Evolutionary conservation across 2,797 vertebrate species (phyloP).

Genomic region (Pangasius macronema): DNA sequence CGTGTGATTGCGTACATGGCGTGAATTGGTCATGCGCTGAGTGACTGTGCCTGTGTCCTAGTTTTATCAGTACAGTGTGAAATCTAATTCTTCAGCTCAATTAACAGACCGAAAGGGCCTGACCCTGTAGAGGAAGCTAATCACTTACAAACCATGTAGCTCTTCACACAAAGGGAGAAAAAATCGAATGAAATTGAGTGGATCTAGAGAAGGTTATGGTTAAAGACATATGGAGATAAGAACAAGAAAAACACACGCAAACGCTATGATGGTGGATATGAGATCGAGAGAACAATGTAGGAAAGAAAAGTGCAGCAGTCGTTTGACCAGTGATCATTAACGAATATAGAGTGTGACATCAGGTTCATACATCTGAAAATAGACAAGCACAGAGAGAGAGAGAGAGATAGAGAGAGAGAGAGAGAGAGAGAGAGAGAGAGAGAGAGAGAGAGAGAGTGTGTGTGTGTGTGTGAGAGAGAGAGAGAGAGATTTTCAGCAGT

Average conservation of each 20-base stretch:
- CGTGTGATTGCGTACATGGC: not conserved
- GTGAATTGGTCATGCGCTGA: not conserved
- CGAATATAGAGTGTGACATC: not conserved
- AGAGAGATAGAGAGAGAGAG: not conserved
- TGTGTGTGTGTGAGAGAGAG: not conserved
- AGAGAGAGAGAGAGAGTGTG: not conserved
- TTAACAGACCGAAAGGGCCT: slow-evolving; percentile 51
- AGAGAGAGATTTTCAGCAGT: not conserved
- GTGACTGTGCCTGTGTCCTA: not conserved
- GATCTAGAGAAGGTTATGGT: not conserved
- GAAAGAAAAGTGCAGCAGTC: not conserved
- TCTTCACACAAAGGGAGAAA: slow-evolving; percentile 22
- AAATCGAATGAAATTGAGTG: not conserved
- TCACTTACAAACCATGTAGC: slow-evolving; percentile 38
- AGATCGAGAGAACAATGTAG: not conserved
- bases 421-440: not conserved
- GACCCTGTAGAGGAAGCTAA: slow-evolving; percentile 53
- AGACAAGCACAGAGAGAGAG: not conserved
- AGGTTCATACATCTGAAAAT: not conserved
- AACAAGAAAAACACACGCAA: not conserved
- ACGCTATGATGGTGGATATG: not conserved
- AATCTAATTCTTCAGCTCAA: slow-evolving; percentile 62
- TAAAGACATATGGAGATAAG: not conserved
- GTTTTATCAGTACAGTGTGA: slow-evolving; percentile 22
- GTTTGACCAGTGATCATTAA: not conserved